Evolutionary conservation across 1,140 invertebrate genomes (phyloP), one percentile per base, ranked within the genome.

Genomic region (Heliconius eleuchia): DNA sequence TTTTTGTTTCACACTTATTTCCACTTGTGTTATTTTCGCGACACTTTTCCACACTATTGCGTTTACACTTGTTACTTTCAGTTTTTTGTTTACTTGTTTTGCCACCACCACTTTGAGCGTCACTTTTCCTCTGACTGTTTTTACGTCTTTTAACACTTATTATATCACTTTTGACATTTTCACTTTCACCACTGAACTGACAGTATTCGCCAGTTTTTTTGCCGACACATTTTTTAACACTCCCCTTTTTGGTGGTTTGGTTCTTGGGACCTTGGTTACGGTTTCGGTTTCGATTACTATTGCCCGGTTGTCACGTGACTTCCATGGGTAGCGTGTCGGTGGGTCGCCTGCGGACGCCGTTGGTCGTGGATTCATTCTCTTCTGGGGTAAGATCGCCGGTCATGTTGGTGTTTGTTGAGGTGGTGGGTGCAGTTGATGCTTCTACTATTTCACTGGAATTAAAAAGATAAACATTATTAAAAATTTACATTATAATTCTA

Each of bases 251-350:
- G 34, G 71, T 72, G 23, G 34, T 18, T 42, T 72, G 71, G 30
- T 19, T 72, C 37, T 42, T 8, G 3, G 34, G 23, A 39, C 71
- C 34, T 72, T 72, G 71, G 37, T 72, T 72, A 19, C 37, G 18
- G 71, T 37, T 72, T 37, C 37, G 71, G 19, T 72, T 72, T 19
- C 37, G 71, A 34, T 42, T 39, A 27, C 70, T 30, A 37, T 71
- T 71, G 71, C 72, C 57, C 70, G 84, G 79, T 80, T 85, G 92
- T 93, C 92, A 93, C 89, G 92, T 93, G 86, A 93, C 92, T 87
- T 92, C 90, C 92, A 93, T 92, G 66, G 90, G 90, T 73, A 91
- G 85, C 37, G 85, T 88, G 82, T 92, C 90, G 42, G 86, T 76
- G 60, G 84, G 70, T 2, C 87, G 90, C 19, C 92, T 84, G 1